Conservation (phyloP, 2,888 invertebrate genomes). For the Clusia tigrina region DNA sequence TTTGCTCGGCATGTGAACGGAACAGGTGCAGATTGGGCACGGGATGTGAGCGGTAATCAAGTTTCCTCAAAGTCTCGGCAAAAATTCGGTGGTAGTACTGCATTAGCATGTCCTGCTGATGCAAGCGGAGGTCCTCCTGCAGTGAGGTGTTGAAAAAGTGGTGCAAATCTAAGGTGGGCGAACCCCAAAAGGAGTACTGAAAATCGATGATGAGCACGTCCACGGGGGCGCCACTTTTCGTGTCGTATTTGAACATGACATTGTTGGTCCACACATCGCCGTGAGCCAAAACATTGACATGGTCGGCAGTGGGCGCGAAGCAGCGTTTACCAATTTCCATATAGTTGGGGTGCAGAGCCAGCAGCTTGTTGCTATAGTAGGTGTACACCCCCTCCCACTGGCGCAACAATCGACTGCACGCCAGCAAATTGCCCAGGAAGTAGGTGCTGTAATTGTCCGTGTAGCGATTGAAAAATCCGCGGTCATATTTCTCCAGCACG, state of each 20-base stretch:
- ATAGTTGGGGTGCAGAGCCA: constrained; percentile 49
- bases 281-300: constrained; percentile 60
- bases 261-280: constrained; percentile 64
- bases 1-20: constrained; percentile 51
- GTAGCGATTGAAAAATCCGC: constrained; percentile 60
- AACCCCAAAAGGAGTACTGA: constrained; percentile 62
- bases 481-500: constrained; percentile 52
- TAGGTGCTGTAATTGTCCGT: constrained; percentile 56
- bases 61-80: constrained; percentile 43
- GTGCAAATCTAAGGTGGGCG: constrained; percentile 60
- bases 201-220: constrained; percentile 61
- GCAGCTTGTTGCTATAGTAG: constrained; percentile 51
- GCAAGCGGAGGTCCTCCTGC: constrained; percentile 50
- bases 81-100: constrained; percentile 56
- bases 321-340: constrained; percentile 59
- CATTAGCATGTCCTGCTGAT: constrained; percentile 53
- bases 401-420: constrained; percentile 53
- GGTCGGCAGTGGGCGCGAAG: constrained; percentile 45
- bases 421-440: constrained; percentile 53
- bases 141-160: constrained; percentile 62
- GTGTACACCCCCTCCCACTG: constrained; percentile 43
- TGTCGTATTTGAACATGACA: constrained; percentile 60
- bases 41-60: constrained; percentile 45
- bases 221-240: constrained; percentile 42
- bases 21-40: constrained; percentile 58